Evolutionary conservation across 1,140 invertebrate species (phyloP), one percentile per base, ranked within the genome.

Genomic region (Atta cephalotes): DNA sequence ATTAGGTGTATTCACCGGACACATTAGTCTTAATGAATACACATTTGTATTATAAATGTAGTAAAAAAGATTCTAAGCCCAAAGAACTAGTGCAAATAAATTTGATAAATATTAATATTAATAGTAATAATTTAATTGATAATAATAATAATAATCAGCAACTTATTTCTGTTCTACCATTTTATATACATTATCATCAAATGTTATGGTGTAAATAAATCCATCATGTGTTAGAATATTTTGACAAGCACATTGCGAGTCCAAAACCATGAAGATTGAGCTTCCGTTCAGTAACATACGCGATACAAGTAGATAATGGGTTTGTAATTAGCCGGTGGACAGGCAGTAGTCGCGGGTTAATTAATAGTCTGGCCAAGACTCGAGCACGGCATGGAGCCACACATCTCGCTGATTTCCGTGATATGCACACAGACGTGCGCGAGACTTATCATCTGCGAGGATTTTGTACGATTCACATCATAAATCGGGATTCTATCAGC

Each of bases 331-430:
- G 88, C 56, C 28, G 25, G 65, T 58, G 56, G 81, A 87, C 85
- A 87, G 81, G 66, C 78, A 82, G 90, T 86, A 91, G 86, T 88
- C 76, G 70, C 65, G 56, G 53, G 78, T 91, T 91, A 91, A 91
- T 91, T 91, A 91, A 90, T 91, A 91, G 90, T 79, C 31, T 51
- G 58, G 39, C n/a, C 21, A 49, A 68, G 76, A 77, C 84, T 71
- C 28, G 79, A 53, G 63, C 84, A 2, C 85, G 71, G 78, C 85
- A 87, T 80, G 90, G 76, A 58, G 84, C 79, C 90, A 66, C 87
- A 91, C 89, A 91, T 63, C 84, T 91, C 77, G 85, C 31, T n/a
- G 76, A 35, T 87, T 84, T 85, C 45, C 79, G 18, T 25, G 7
- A 10, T 49, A 18, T 28, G 10, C 35, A 5, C 58, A 2, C 56